Percentiles rank a stretch among this genome's conserved stretches.
These are phyloP conservation scores for Seladonia tumulorum DNA, from an alignment of 2,888 invertebrate genomes.

Conservation along the genomic window DNA sequence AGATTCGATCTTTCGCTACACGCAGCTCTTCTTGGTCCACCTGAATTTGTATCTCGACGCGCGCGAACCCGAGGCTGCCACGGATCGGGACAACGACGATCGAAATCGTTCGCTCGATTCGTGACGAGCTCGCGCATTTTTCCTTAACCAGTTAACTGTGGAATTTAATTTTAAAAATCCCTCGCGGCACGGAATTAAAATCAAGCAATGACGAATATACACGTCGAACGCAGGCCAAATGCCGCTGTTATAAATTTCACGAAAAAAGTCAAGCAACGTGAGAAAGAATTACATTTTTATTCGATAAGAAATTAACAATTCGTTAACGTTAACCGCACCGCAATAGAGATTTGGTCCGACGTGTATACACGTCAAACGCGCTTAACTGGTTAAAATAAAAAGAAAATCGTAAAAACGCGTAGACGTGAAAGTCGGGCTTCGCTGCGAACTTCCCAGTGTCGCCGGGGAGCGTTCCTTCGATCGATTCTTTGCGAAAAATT, in stretches of 20 bases:
- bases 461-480: not conserved
- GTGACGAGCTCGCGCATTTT: not conserved
- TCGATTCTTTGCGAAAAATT: not conserved
- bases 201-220: no score
- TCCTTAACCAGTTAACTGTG: no score
- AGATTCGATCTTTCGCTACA: constrained; percentile 45
- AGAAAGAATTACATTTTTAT: no score
- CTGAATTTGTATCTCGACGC: constrained; percentile 54
- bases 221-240: no score
- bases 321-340: no score
- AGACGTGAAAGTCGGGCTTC: not conserved
- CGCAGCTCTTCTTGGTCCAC: constrained; percentile 74
- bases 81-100: not conserved
- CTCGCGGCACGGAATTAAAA: no score
- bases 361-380: no score
- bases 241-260: no score
- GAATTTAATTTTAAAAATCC: no score
- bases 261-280: no score
- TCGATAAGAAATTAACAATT: no score
- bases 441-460: not conserved
- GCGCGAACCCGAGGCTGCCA: constrained; percentile 30
- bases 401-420: not conserved
- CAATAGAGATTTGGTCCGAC: no score
- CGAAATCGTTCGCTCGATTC: not conserved
- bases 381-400: not conserved